These are phyloP conservation scores for Aphaenogaster ashmeadi DNA, from an alignment of 1,140 invertebrate species.

Conservation along the genomic window DNA sequence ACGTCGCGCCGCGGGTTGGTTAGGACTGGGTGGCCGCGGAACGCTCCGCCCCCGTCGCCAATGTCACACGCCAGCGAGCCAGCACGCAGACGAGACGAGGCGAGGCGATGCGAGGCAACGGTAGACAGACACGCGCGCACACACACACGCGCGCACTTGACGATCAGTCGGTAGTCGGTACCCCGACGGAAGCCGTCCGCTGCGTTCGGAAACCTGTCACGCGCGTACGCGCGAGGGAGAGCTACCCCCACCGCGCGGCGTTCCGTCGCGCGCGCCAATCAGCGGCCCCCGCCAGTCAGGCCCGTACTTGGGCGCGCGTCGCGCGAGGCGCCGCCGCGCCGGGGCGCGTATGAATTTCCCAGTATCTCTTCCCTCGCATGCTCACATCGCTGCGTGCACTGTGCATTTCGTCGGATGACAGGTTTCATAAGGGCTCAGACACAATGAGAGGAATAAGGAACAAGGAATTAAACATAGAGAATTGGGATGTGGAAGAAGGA, in stretches of 20 bases:
- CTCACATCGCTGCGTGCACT: no score
- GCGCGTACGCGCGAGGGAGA: not conserved
- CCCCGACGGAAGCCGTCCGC: not conserved
- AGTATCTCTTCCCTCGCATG: not conserved
- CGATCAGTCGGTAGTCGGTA: no score
- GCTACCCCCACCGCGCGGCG: not conserved
- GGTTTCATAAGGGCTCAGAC: no score
- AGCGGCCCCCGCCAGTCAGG: not conserved
- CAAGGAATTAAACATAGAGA: no score
- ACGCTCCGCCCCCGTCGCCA: conserved; percentile 77
- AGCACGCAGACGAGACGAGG: not conserved
- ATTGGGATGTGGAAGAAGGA: no score
- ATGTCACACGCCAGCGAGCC: conserved; percentile 66
- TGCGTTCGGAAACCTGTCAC: conserved; percentile 64
- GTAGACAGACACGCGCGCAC: conserved; percentile 13
- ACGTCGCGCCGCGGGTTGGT: conserved; percentile 76
- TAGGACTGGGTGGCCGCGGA: conserved; percentile 75
- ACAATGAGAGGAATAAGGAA: no score
- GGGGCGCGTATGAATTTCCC: not conserved
- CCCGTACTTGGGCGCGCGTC: not conserved
- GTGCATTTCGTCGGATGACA: no score
- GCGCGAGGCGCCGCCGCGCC: no score
- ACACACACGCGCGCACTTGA: no score
- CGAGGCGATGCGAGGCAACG: not conserved
- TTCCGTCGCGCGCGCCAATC: not conserved